Evolutionary conservation across 2,113 vertebrate genomes (phyloP), one percentile per base, ranked within the genome.

Genomic region (Pachycephala philippinensis): DNA sequence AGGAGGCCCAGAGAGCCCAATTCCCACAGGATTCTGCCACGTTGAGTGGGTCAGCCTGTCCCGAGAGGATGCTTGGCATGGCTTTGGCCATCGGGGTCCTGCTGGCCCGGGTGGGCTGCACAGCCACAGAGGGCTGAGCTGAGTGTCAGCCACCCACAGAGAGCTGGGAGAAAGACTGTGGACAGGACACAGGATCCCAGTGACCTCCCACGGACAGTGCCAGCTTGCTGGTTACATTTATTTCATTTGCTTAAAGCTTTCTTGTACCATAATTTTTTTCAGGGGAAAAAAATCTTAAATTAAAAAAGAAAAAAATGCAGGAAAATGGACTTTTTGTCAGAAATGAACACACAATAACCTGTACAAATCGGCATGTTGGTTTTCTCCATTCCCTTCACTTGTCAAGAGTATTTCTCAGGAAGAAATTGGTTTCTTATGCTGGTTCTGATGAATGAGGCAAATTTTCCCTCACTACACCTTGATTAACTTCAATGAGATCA

Each of bases 1-100:
- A 15, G 26, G 44, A 52, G 1, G 0, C 52, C 19, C 0, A 1
- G 39, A 69, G 13, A 44, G 26, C 12, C 2, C 0, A 57, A 39
- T 10, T 42, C 31, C 63, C 17, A 1, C 5, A 0, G 57, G 40
- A 24, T 8, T 70, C 23, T 21, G 15, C 40, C 17, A 2, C 13
- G 3, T 27, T 1, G 14, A 39, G 35, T 0, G 10, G 52, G 40
- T 4, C 63, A 6, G 9, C 42, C 35, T 20, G 27, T 53, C 19
- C 47, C 10, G 1, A 5, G 14, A 71, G 7, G 49, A 78, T 92
- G 89, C n/a, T 82, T 9, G 0, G 4, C 2, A 3, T 11, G 23
- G 64, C 79, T 42, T 64, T 96, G 3, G 3, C 11, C 22, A 1
- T 42, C 0, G 5, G 40, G 27, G 8, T 78, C 37, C 69, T 94